A percentile compares a stretch with the other conserved stretches of the same genome.
Conservation (phyloP, 2,888 invertebrate genomes). For the Apotomis betuletana region DNA sequence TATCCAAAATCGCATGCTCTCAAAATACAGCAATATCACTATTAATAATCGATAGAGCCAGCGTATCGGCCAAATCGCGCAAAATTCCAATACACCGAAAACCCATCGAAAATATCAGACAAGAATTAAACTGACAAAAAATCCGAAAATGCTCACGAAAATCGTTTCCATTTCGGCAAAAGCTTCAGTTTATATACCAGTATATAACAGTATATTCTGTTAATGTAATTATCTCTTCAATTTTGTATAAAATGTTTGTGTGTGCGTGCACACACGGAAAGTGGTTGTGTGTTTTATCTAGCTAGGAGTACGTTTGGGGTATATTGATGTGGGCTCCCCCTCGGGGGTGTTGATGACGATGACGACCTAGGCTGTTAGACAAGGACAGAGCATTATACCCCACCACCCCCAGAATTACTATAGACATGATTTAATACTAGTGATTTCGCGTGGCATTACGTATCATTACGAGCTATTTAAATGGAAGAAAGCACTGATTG, state of each 20-base stretch:
- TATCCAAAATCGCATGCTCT: neutral
- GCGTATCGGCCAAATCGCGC: slow-evolving; percentile 1
- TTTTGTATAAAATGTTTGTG: slow-evolving; percentile 68
- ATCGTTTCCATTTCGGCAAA: slow-evolving; percentile 12
- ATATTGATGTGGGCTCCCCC: slow-evolving; percentile 68
- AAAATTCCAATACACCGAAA: slow-evolving; percentile 2
- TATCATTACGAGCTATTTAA: slow-evolving; percentile 51
- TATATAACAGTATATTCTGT: slow-evolving; percentile 53
- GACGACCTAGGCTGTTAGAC: slow-evolving; percentile 71
- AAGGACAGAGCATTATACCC: slow-evolving; percentile 55
- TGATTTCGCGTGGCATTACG: slow-evolving; percentile 57
- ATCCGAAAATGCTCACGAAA: slow-evolving; percentile 12
- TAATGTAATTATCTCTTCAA: slow-evolving; percentile 78
- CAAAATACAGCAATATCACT: neutral
- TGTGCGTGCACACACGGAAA: slow-evolving; percentile 48
- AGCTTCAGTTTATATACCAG: slow-evolving; percentile 45
- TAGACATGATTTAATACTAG: slow-evolving; percentile 60
- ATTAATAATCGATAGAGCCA: slow-evolving; percentile 18
- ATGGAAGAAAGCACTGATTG: slow-evolving; percentile 14
- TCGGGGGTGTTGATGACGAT: slow-evolving; percentile 71
- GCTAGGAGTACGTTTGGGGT: slow-evolving; percentile 63
- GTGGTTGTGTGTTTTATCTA: slow-evolving; percentile 67
- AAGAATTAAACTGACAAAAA: slow-evolving; percentile 22
- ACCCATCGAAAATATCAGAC: slow-evolving; percentile 18
- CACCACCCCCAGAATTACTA: slow-evolving; percentile 48